Evolutionary conservation across 2,113 vertebrate species (phyloP), one percentile per base, ranked within the genome.

Genomic region (Anguilla japonica): DNA sequence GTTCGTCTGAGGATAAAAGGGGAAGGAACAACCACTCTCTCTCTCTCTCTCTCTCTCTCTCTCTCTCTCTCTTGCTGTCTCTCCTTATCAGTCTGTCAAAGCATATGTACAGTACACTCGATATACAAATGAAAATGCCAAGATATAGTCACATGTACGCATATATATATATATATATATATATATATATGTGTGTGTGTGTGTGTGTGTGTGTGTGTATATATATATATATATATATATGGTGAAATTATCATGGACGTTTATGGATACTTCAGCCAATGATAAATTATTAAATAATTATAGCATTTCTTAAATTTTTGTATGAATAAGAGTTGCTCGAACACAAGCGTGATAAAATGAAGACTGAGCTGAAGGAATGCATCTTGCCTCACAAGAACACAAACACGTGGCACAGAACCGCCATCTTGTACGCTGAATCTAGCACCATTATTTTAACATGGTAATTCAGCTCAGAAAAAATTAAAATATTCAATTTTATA

Each of bases 1-100:
- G 95, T 96, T 96, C 95, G 95, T 95, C 93, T 95, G 93, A 95
- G 95, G 95, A 95, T 94, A 96, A 91, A 89, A 87, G 89, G 89
- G 90, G 91, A 93, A 91, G 93, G 92, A 92, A 93, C 91, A 82
- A 92, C 88, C 40, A 88, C 90, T 91, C 40, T 89, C 90, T 91
- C 90, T 91, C 92, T 88, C 60, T 89, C 90, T 50, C 81, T 8
- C 81, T 22, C 53, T 29, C 20, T 63, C 60, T 63, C 89, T 89
- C 60, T 89, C 90, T 91, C 92, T 89, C 22, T 89, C 90, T 91
- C 92, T 89, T 39, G 88, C 90, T 91, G 91, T 88, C 63, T 89
- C 90, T 53, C 82, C 20, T 26, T 29, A 75, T 75, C 71, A 34
- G n/a, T 26, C n/a, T 75, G 26, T 34, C 2, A 26, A 53, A 79